Conservation (phyloP, 1,140 invertebrate species). For the Danaus plexippus region DNA sequence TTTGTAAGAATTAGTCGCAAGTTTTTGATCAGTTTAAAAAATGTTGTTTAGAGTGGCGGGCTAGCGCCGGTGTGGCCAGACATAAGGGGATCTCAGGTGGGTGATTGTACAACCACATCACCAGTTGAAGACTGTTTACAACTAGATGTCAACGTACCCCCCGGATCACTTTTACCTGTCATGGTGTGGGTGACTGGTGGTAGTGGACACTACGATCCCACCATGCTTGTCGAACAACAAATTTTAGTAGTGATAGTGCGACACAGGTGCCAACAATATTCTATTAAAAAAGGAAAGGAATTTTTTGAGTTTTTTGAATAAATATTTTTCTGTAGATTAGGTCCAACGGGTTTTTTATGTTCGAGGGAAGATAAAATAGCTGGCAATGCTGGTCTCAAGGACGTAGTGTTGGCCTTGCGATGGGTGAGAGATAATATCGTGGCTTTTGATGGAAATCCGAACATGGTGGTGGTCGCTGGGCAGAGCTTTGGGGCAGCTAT, state of each 20-base stretch:
- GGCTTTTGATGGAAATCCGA: slow-evolving; percentile 77
- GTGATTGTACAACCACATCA: slow-evolving; percentile 29
- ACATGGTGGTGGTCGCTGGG: slow-evolving; percentile 72
- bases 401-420: slow-evolving; percentile 76
- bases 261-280: slow-evolving; percentile 63
- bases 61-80: slow-evolving; percentile 46
- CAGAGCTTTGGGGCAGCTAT: slow-evolving; percentile 70
- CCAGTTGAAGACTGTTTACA: slow-evolving; percentile 43
- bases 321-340: slow-evolving; percentile 36
- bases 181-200: slow-evolving; percentile 77
- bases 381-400: slow-evolving; percentile 80
- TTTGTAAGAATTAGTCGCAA: background rate
- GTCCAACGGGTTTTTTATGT: slow-evolving; percentile 69
- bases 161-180: slow-evolving; percentile 58
- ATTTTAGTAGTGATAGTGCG: slow-evolving; percentile 78
- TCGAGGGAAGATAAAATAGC: slow-evolving; percentile 73
- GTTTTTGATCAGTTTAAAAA: background rate
- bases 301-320: background rate
- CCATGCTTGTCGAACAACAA: slow-evolving; percentile 75
- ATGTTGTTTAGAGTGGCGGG: slow-evolving; percentile 33
- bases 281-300: background rate
- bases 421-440: slow-evolving; percentile 79
- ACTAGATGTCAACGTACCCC: slow-evolving; percentile 50
- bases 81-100: slow-evolving; percentile 33
- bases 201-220: slow-evolving; percentile 67